Conservation (phyloP, 1,140 invertebrate genomes). For the Trichomalopsis sarcophagae region DNA sequence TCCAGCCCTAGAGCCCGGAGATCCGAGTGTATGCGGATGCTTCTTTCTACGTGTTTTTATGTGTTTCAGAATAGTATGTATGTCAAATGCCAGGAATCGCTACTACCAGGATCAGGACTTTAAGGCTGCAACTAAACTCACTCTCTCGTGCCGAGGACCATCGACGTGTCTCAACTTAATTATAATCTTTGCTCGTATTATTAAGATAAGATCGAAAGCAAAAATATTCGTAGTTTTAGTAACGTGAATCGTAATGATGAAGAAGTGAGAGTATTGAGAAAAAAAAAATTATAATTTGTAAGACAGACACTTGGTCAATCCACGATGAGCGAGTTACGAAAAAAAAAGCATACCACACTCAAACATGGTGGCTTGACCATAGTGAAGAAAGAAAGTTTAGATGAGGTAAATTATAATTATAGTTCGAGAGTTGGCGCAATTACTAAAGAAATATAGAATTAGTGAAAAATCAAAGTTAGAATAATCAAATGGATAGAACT, state of each 20-base stretch:
- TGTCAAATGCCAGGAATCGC: background rate
- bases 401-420: conserved; percentile 38
- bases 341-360: background rate
- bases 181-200: conserved; percentile 33
- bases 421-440: conserved; percentile 8
- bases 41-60: background rate
- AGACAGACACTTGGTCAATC: background rate
- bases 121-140: background rate
- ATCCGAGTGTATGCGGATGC: no score
- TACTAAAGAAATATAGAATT: conserved; percentile 28
- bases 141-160: background rate
- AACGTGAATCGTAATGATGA: conserved; percentile 26
- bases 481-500: conserved; percentile 47
- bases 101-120: background rate
- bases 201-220: conserved; percentile 25
- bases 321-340: background rate
- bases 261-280: conserved; percentile 24
- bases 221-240: conserved; percentile 25
- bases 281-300: conserved; percentile 23
- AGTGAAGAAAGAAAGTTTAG: conserved; percentile 20
- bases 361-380: conserved; percentile 20
- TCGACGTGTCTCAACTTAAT: conserved; percentile 14
- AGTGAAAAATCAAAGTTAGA: conserved; percentile 44
- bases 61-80: background rate
- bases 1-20: background rate